phyloP scores from a whole-genome alignment of 2,888 invertebrate species.

The Flexamia atlantica region DNA sequence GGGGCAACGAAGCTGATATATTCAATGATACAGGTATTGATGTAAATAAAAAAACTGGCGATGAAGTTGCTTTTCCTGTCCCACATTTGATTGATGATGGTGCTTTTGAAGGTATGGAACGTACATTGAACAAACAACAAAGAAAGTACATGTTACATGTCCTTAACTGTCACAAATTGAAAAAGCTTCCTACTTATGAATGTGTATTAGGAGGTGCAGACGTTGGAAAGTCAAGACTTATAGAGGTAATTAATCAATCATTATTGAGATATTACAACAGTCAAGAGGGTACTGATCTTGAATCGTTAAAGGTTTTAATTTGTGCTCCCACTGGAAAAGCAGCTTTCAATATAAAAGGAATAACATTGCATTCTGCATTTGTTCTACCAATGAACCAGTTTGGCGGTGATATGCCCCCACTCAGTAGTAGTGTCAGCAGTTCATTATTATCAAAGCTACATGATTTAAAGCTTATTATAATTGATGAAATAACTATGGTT shows the following conservation, averaged over 20 bases:
- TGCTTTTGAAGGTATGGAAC: background rate
- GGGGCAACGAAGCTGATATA: conserved; percentile 56
- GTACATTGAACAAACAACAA: conserved; percentile 1
- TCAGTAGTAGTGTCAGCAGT: conserved; percentile 61
- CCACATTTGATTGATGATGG: background rate
- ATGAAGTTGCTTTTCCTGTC: background rate
- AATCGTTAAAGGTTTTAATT: conserved; percentile 60
- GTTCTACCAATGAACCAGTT: conserved; percentile 64
- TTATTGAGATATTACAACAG: conserved; percentile 59
- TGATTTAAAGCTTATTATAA: conserved; percentile 65
- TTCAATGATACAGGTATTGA: background rate
- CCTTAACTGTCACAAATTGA: background rate
- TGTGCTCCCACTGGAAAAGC: conserved; percentile 68
- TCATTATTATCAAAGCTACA: conserved; percentile 61
- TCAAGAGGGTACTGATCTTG: conserved; percentile 43
- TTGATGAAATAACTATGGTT: conserved; percentile 67
- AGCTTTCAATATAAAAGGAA: conserved; percentile 64
- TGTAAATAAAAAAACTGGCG: background rate
- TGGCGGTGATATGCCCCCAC: conserved; percentile 55
- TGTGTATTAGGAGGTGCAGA: background rate
- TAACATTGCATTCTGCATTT: conserved; percentile 67
- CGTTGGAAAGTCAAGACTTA: conserved; percentile 63
- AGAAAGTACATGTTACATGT: background rate
- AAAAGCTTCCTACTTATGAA: background rate
- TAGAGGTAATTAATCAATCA: conserved; percentile 66